Evolutionary conservation across 2,888 invertebrate genomes (phyloP).

Genomic region (Hypercompe scribonia): DNA sequence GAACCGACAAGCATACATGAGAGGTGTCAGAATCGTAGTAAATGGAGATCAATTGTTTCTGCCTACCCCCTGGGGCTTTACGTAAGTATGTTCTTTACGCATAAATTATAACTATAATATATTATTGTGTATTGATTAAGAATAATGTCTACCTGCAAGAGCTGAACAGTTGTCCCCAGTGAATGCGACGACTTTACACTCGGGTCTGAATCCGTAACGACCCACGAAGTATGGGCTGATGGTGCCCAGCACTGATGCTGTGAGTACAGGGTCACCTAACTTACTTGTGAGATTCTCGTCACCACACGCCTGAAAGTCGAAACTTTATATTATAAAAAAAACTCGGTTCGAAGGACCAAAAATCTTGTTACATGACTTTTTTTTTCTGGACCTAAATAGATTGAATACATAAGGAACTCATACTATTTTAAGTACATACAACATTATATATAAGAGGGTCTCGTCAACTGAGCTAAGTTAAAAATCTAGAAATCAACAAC

Average conservation of each 20-base stretch:
- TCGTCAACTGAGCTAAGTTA: no score
- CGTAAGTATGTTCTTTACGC: no score
- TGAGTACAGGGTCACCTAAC: conserved; percentile 91
- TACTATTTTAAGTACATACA: no score
- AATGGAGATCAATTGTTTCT: no score
- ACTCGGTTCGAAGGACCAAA: neutral
- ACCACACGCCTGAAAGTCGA: conserved; percentile 88
- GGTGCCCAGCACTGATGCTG: conserved; percentile 89
- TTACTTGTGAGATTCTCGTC: conserved; percentile 89
- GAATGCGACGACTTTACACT: conserved; percentile 94
- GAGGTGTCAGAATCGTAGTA: no score
- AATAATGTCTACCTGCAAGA: conserved; percentile 87
- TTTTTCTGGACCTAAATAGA: neutral
- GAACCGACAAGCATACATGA: no score
- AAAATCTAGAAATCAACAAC: no score
- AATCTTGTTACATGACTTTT: neutral
- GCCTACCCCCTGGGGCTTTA: no score
- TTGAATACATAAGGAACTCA: no score
- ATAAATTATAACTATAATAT: no score
- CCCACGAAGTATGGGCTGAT: conserved; percentile 93
- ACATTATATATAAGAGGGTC: no score
- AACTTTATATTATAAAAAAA: neutral
- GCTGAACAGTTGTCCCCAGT: conserved; percentile 98
- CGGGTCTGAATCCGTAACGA: conserved; percentile 93
- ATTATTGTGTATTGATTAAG: neutral